These are phyloP conservation scores for Ganaspis sp. DNA, from an alignment of 1,140 invertebrate species.

Conservation along the genomic window DNA sequence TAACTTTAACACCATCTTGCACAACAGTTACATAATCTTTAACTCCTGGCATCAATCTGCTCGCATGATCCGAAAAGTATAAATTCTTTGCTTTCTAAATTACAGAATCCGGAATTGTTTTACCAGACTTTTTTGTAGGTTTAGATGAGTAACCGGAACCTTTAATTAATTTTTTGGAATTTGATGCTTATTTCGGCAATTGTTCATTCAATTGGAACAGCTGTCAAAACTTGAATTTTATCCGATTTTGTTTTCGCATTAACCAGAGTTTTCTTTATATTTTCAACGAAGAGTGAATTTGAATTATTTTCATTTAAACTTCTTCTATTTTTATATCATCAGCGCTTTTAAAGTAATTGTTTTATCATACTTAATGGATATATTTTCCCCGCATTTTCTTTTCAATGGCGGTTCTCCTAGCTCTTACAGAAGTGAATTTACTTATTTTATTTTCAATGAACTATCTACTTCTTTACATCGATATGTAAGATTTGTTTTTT, in stretches of 20 bases:
- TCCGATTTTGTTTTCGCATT: neutral
- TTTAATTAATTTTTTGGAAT: neutral
- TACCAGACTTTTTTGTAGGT: neutral
- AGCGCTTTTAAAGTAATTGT: neutral
- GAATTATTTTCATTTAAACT: neutral
- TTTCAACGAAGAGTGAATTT: neutral
- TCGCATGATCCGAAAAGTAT: neutral
- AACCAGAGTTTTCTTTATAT: neutral
- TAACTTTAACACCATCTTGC: neutral
- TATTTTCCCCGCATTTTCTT: neutral
- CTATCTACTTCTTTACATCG: neutral
- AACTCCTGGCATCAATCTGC: neutral
- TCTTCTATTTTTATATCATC: neutral
- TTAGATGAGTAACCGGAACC: neutral
- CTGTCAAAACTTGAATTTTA: neutral
- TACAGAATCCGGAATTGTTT: neutral
- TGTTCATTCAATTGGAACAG: neutral
- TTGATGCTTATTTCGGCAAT: neutral
- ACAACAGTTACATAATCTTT: neutral
- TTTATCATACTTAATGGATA: neutral
- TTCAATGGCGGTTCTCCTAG: neutral
- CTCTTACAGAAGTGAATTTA: neutral
- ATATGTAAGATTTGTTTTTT: neutral
- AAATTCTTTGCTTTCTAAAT: neutral
- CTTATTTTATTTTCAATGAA: neutral